Conservation (phyloP, 2,113 vertebrate genomes). For the Nymphicus hollandicus region DNA sequence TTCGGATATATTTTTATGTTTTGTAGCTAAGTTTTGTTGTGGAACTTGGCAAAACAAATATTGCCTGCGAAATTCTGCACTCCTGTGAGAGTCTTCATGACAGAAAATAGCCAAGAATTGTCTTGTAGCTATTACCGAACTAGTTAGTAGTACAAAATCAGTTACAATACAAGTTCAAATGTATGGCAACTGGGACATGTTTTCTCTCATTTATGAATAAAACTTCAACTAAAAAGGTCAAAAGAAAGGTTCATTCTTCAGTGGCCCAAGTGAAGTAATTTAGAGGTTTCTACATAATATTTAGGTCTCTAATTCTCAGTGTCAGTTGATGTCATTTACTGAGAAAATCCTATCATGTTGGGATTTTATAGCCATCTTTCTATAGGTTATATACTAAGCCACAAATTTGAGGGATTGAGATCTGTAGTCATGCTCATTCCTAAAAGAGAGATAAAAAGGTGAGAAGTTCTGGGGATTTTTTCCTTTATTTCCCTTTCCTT, state of each 20-base stretch:
- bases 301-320: background rate
- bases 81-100: background rate
- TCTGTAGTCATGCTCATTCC: background rate
- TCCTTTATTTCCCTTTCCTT: background rate
- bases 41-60: background rate
- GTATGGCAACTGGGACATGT: background rate
- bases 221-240: background rate
- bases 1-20: background rate
- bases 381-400: background rate
- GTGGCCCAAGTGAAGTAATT: background rate
- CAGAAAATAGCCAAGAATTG: background rate
- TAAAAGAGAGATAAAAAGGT: background rate
- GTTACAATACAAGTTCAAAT: background rate
- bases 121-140: background rate
- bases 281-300: background rate
- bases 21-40: background rate
- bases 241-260: background rate
- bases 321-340: background rate
- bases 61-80: background rate
- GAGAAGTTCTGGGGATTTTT: background rate
- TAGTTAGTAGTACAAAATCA: background rate
- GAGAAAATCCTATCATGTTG: background rate
- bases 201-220: background rate
- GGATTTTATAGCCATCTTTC: background rate
- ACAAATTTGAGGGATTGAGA: background rate